Conservation (phyloP, 2,113 vertebrate genomes). For the Probosciger aterrimus region DNA sequence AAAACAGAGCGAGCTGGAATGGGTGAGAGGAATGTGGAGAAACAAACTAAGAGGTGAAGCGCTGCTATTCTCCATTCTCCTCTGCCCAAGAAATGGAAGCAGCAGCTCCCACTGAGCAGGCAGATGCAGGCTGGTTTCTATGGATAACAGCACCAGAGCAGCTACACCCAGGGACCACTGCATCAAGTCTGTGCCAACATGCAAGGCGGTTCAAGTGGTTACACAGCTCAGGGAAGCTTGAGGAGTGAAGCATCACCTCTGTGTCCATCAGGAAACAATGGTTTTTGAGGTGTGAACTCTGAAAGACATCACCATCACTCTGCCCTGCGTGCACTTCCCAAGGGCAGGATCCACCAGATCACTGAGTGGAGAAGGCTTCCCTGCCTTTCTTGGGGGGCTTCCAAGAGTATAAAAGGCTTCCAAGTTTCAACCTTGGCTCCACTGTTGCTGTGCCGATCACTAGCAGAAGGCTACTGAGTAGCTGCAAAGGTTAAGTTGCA, state of each 20-base stretch:
- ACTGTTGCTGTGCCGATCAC: background rate
- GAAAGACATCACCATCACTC: background rate
- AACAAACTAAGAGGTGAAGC: background rate
- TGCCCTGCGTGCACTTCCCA: background rate
- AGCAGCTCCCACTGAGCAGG: background rate
- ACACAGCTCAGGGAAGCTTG: background rate
- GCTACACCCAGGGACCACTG: background rate
- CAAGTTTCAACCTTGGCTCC: background rate
- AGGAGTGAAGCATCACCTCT: background rate
- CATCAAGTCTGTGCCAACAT: accelerated
- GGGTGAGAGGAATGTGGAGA: background rate
- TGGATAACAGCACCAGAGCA: background rate
- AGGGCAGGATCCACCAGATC: background rate
- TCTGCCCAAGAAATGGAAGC: background rate
- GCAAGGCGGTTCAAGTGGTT: background rate
- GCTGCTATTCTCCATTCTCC: background rate
- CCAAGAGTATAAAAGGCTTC: background rate
- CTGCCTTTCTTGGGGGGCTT: background rate
- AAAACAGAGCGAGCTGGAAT: background rate
- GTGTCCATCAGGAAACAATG: background rate
- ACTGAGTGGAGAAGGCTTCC: background rate
- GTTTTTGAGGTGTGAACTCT: background rate
- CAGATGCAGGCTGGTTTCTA: background rate
- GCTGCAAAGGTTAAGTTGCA: background rate
- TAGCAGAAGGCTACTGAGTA: background rate